These are phyloP conservation scores for Papilio dardanus DNA, from an alignment of 1,140 invertebrate genomes.

Conservation along the genomic window DNA sequence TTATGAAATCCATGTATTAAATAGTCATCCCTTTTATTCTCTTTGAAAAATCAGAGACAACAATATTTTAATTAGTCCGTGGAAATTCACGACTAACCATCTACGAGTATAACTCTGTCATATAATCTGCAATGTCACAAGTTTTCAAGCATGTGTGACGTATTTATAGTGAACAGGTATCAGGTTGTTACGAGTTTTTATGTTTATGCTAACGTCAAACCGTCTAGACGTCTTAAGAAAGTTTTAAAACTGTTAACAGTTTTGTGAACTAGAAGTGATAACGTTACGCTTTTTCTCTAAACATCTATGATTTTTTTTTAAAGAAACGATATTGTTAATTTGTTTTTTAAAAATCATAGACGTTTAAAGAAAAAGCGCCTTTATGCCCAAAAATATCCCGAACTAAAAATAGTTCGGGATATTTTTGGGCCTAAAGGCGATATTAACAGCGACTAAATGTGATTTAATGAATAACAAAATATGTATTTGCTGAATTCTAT, in stretches of 20 bases:
- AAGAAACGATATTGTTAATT: too few relatives aligned
- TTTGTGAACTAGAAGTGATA: neutral
- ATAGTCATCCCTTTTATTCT: neutral
- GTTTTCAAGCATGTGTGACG: neutral
- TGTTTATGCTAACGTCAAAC: neutral
- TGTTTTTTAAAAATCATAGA: too few relatives aligned
- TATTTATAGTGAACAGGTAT: slow-evolving; percentile 7
- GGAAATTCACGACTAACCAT: neutral
- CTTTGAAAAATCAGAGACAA: neutral
- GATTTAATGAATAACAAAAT: too few relatives aligned
- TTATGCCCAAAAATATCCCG: too few relatives aligned
- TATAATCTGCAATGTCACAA: neutral
- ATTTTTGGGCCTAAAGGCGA: too few relatives aligned
- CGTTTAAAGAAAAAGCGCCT: too few relatives aligned
- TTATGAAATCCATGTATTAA: neutral
- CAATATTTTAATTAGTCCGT: neutral
- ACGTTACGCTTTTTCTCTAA: neutral
- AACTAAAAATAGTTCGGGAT: too few relatives aligned
- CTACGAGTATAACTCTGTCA: too few relatives aligned
- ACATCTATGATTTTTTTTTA: too few relatives aligned
- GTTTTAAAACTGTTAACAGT: neutral
- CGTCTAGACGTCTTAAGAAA: slow-evolving; percentile 3
- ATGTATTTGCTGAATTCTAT: too few relatives aligned
- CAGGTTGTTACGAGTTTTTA: neutral
- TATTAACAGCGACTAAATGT: too few relatives aligned